Conservation (phyloP, 2,113 vertebrate genomes). For the Macheiramphus alcinus region DNA sequence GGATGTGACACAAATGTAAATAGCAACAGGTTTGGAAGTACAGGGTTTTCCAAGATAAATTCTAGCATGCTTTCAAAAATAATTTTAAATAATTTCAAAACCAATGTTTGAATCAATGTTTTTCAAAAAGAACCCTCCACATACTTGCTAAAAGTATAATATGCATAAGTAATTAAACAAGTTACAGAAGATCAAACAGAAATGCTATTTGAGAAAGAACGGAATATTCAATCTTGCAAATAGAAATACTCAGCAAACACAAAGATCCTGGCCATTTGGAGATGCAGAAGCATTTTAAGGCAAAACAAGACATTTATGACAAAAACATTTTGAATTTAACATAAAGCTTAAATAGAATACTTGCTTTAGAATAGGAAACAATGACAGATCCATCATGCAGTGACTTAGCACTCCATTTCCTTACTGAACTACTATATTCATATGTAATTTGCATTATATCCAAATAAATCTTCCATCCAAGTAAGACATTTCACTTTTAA, state of each 20-base stretch:
- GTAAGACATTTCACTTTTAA: neutral
- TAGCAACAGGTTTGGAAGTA: conserved; percentile 41
- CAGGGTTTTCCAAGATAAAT: neutral
- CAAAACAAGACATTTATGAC: neutral
- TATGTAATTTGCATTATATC: neutral
- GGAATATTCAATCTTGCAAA: neutral
- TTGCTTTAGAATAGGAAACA: neutral
- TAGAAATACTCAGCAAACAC: neutral
- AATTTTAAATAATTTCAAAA: neutral
- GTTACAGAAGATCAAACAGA: neutral
- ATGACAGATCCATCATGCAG: neutral
- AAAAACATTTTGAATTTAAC: neutral
- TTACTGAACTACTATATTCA: neutral
- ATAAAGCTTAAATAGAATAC: neutral
- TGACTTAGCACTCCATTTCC: neutral
- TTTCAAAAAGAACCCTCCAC: neutral
- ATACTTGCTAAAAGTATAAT: neutral
- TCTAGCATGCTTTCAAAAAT: neutral
- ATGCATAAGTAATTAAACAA: neutral
- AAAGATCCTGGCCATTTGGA: neutral
- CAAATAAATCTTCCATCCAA: neutral
- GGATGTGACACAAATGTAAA: conserved; percentile 46
- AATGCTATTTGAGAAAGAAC: neutral
- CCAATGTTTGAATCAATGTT: neutral
- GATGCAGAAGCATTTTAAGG: neutral